Evolutionary conservation across 1,140 invertebrate genomes (phyloP).

Genomic region (Orchesella cincta): DNA sequence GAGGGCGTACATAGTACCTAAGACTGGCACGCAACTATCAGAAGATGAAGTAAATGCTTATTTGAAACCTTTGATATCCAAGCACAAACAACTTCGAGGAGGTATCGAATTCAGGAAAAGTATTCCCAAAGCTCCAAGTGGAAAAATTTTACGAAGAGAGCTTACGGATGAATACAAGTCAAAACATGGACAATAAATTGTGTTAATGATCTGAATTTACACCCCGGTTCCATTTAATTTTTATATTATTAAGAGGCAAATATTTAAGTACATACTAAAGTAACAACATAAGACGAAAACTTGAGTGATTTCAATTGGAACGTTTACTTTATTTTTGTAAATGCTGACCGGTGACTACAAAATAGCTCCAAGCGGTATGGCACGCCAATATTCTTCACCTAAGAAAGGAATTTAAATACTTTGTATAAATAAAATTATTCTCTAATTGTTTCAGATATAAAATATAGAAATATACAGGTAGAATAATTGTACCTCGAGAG

Average conservation of each 20-base stretch:
- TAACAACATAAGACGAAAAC: not conserved
- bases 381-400: constrained; percentile 37
- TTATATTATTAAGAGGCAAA: not conserved
- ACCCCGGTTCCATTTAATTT: not conserved
- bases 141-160: constrained; percentile 41
- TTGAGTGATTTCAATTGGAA: too few relatives aligned
- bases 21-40: not conserved
- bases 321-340: not conserved
- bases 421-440: not conserved
- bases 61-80: not conserved
- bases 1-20: constrained; percentile 16
- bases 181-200: not conserved
- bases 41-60: constrained; percentile 22
- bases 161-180: constrained; percentile 21
- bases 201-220: constrained; percentile 4
- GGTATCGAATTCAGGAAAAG: constrained; percentile 37
- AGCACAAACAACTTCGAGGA: constrained; percentile 16
- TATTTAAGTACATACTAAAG: too few relatives aligned
- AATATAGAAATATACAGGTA: too few relatives aligned
- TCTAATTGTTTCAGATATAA: too few relatives aligned
- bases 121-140: constrained; percentile 35
- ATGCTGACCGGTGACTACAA: not conserved
- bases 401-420: not conserved
- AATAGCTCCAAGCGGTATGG: constrained; percentile 9
- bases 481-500: not conserved